Percentiles rank a stretch among this genome's conserved stretches.
Evolutionary conservation across 2,113 vertebrate genomes (phyloP).

Genomic region (Pantherophis guttatus): DNA sequence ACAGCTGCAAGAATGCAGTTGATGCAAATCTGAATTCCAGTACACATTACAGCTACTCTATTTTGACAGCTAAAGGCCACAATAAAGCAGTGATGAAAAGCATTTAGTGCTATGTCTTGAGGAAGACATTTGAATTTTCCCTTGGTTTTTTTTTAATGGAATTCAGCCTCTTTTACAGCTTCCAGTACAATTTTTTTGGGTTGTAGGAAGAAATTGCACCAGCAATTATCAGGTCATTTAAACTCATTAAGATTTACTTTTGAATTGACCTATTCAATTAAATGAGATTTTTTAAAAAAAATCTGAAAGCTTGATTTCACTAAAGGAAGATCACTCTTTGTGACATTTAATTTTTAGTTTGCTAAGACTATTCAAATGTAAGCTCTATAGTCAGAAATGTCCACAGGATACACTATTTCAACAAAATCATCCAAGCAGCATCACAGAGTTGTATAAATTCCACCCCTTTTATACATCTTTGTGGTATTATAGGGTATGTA

Average conservation of each 20-base stretch:
- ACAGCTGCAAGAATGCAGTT: background rate
- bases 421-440: too few relatives aligned
- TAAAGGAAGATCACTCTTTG: background rate
- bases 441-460: too few relatives aligned
- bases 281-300: background rate
- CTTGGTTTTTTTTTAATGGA: background rate
- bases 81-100: background rate
- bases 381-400: conserved; percentile 4
- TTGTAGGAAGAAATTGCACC: background rate
- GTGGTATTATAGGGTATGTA: too few relatives aligned
- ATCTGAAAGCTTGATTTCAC: conserved; percentile 19
- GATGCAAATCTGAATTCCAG: background rate
- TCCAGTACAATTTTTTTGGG: background rate
- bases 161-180: background rate
- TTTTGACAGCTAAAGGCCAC: background rate
- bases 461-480: too few relatives aligned
- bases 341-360: background rate
- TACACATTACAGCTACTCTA: background rate
- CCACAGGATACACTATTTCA: too few relatives aligned
- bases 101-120: background rate
- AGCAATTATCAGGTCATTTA: background rate
- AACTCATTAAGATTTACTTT: background rate
- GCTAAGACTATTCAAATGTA: conserved; percentile 37
- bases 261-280: background rate
- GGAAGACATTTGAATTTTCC: background rate